Conservation (phyloP, 2,888 invertebrate genomes). For the Eilema sororculum region DNA sequence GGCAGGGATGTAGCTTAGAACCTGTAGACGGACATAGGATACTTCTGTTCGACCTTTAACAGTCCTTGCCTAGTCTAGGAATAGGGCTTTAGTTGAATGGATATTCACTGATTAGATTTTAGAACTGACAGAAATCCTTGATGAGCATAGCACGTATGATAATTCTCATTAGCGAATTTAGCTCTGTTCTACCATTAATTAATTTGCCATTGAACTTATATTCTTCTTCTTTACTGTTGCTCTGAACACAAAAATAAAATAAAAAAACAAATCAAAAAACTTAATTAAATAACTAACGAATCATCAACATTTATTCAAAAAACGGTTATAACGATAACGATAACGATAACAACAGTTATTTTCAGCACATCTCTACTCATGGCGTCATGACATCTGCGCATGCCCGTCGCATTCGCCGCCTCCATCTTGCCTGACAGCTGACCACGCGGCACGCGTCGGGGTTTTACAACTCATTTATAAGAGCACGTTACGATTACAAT, state of each 20-base stretch:
- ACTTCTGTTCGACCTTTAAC: too few relatives aligned
- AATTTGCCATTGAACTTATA: not conserved
- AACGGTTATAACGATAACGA: slow-evolving; percentile 16
- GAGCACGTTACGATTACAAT: slow-evolving; percentile 10
- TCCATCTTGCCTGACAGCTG: slow-evolving; percentile 48
- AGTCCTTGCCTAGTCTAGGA: too few relatives aligned
- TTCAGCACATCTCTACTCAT: slow-evolving; percentile 35
- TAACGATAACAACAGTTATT: not conserved
- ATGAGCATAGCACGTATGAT: too few relatives aligned
- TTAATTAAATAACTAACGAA: too few relatives aligned
- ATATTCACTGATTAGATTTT: too few relatives aligned
- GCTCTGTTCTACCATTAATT: not conserved
- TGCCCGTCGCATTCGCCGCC: slow-evolving; percentile 51
- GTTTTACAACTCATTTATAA: not conserved
- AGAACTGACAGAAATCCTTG: too few relatives aligned
- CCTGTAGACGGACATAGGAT: too few relatives aligned
- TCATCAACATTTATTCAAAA: too few relatives aligned
- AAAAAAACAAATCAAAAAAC: too few relatives aligned
- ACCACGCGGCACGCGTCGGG: slow-evolving; percentile 53
- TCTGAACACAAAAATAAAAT: not conserved
- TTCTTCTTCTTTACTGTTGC: not conserved
- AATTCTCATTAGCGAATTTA: too few relatives aligned
- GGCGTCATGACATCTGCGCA: slow-evolving; percentile 74
- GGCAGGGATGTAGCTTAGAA: too few relatives aligned
- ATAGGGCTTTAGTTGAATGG: too few relatives aligned